Base-by-base conservation (phyloP, 1,140 invertebrate species). In the Polypedilum pembai region DNA sequence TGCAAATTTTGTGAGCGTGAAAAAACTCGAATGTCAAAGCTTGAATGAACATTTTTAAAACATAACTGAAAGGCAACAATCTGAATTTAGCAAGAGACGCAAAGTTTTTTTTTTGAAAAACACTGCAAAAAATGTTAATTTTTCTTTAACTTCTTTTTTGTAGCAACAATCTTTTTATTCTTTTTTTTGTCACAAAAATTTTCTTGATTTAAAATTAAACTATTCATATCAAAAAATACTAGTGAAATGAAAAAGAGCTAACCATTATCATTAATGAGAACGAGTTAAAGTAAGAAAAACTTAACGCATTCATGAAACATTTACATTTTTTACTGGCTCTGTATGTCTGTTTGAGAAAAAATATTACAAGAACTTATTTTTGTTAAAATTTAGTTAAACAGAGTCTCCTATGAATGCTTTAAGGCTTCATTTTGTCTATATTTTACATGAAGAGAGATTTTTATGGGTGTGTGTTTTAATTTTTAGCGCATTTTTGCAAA, bases 1-100 rank as follows among this genome's bases (percentile, higher is more conserved):
- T 56, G 45, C 45, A 56, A 56, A 56, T 56, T 56, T 56, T 15
- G 45, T 56, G 45, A 56, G 45, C 45, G 45, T 56, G 45, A 56
- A 56, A 56, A 56, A 56, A 56, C 45, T 56, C n/a, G 45, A 56
- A 56, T 56, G 45, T 56, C 3, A 12, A 12, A 56, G 45, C 45
- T 56, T 3, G n/a, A 56, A 56, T 33, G 5, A 33, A 33, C 24
- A 33, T 33, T 33, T 33, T 33, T 33, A 33, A 1, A 33, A 33
- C 24, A 56, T 12, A 15, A n/a, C 45, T 56, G 45, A 4, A 56
- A 56, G 45, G 45, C 45, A 56, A 56, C 12, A n/a, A n/a, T n/a
- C n/a, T n/a, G n/a, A n/a, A n/a, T n/a, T n/a, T n/a, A n/a, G n/a
- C n/a, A 56, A 56, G 12, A n/a, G n/a, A 56, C 7, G 15, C 12